Evolutionary conservation across 2,888 invertebrate genomes (phyloP), one percentile per base, ranked within the genome.

Genomic region (Drosophila lutescens): DNA sequence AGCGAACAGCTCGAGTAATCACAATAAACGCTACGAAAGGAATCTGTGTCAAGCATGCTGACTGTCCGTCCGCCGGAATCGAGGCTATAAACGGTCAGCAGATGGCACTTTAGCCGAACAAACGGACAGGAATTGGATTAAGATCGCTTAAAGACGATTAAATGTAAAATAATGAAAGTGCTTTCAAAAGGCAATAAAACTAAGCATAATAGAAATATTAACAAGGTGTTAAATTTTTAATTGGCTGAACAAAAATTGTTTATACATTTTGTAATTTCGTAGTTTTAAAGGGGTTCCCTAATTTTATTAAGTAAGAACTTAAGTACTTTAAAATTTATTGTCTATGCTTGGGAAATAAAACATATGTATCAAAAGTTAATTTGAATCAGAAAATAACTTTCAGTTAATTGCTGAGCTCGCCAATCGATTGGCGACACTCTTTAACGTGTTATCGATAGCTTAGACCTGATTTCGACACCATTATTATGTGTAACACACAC

Each of bases 31-130:
- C 69, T 17, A 59, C 36, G 66, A 66, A 69, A 59, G 50, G 66
- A 66, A 66, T 66, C 69, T 66, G 66, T 66, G 66, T 66, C 66
- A 66, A 66, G 66, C 66, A 69, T 66, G 12, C 49, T 17, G 49
- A 32, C 47, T 32, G 32, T 32, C 47, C 47, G 26, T 60, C 17
- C 60, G 44, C 23, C 38, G 46, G 8, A 40, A 58, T 57, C 15
- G 32, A n/a, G 40, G 58, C 58, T 17, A 34, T 7, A 20, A 58
- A 59, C 38, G 13, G 23, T 17, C 34, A 34, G 17, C 49, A 49
- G 49, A 49, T 49, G 49, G 10, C 15, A 47, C 15, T 15, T 47
- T 8, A 46, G 8, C 20, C 3, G n/a, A 13, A 20, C 4, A 44
- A 43, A 12, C 12, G 23, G 23, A 12, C 20, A 23, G 20, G 13